Evolutionary conservation across 1,140 invertebrate genomes (phyloP).

Genomic region (Hormaphis cornu): DNA sequence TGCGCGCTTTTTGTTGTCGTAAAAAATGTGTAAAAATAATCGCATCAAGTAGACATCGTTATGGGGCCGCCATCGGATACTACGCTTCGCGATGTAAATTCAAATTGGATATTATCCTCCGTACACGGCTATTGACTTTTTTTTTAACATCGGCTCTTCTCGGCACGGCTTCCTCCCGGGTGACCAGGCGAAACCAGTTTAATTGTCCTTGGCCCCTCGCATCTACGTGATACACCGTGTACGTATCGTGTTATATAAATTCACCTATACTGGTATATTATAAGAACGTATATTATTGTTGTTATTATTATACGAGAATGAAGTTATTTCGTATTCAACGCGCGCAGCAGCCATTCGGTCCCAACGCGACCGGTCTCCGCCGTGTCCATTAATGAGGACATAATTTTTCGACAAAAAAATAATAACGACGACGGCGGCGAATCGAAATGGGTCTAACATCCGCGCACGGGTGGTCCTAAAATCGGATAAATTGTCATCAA

Average conservation of each 20-base stretch:
- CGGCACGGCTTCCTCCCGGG: neutral
- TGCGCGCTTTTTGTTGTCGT: conserved; percentile 1
- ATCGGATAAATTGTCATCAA: conserved; percentile 32
- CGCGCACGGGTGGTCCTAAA: conserved; percentile 17
- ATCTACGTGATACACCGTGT: neutral
- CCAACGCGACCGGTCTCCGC: conserved; percentile 5
- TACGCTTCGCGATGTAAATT: conserved; percentile 12
- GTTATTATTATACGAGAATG: conserved; percentile 17
- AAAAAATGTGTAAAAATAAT: conserved; percentile 23
- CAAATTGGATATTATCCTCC: conserved; percentile 29
- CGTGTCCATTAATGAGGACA: conserved; percentile 27
- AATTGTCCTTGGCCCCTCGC: conserved; percentile 28
- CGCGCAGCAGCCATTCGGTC: neutral
- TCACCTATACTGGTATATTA: neutral
- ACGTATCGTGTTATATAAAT: conserved; percentile 10
- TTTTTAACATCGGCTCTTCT: conserved; percentile 18
- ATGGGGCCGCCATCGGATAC: conserved; percentile 18
- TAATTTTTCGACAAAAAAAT: conserved; percentile 24
- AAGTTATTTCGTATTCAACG: conserved; percentile 18
- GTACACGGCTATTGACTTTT: conserved; percentile 20
- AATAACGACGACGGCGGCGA: neutral
- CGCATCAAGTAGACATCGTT: conserved; percentile 24
- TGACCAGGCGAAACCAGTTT: conserved; percentile 30
- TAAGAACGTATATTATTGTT: too few species aligned
- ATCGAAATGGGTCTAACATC: conserved; percentile 3